Evolutionary conservation across 1,140 invertebrate genomes (phyloP), one percentile per base, ranked within the genome.

Genomic region (Heliconius melpomene): DNA sequence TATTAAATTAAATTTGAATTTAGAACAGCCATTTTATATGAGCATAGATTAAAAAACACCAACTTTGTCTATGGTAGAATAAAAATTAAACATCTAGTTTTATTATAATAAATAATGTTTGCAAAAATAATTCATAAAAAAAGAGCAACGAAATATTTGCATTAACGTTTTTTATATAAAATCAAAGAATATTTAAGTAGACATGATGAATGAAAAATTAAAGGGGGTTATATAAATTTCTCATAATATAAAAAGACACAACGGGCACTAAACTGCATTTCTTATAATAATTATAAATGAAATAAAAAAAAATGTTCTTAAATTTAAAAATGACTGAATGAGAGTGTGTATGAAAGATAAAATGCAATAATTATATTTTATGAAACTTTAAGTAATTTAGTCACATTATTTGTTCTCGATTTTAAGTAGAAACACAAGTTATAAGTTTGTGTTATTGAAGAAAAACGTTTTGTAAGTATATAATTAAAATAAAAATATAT

Each of bases 251-350:
- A 72, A 83, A 79, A 81, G 70, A 81, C 79, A 83, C 46, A 77
- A 77, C 74, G 66, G 66, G 82, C 78, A 82, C 77, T 79, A 76
- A 78, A 73, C 29, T 78, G 66, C 77, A 73, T 79, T 82, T 82
- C 72, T 72, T 38, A 77, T 77, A 77, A 66, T 75, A 40, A 60
- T 50, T 70, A 46, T 71, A 66, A 26, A 66, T 66, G 29, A 66
- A 66, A n/a, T 13, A 29, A 29, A 29, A 66, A 66, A 57, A 66
- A 66, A 16, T n/a, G 23, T 66, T 52, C 13, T 29, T 38, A 74
- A 38, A 52, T 38, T 74, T 52, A 74, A 74, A 18, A 32, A 52
- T 26, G 73, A 74, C n/a, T 52, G 50, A 52, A 52, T 54, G 73
- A 74, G 46, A 26, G 60, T 9, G 3, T 26, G 60, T 26, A 66